phyloP scores from a whole-genome alignment of 2,797 vertebrate genomes.

The Apogon hyalosoma region DNA sequence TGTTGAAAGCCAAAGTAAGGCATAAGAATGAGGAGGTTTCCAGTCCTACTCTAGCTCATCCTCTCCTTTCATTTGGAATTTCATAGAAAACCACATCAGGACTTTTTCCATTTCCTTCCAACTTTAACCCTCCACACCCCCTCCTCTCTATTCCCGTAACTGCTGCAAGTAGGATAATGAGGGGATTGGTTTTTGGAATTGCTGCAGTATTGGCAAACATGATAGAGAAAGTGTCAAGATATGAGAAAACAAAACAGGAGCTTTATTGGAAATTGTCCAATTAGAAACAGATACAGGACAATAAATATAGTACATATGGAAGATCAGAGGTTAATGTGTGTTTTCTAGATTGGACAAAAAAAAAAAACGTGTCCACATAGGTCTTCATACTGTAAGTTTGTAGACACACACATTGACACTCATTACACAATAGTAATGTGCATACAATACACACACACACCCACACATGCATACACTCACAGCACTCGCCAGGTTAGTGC shows the following conservation, averaged over 20 bases:
- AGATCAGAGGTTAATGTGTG: slow-evolving; percentile 48
- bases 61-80: slow-evolving; percentile 46
- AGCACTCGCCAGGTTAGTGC: slow-evolving; percentile 69
- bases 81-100: slow-evolving; percentile 58
- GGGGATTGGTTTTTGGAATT: slow-evolving; percentile 61
- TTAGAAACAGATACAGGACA: slow-evolving; percentile 55
- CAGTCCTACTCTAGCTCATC: slow-evolving; percentile 32
- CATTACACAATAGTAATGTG: not conserved
- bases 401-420: slow-evolving; percentile 15
- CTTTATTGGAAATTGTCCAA: slow-evolving; percentile 45
- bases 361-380: slow-evolving; percentile 26
- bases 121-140: slow-evolving; percentile 54
- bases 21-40: slow-evolving; percentile 12
- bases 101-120: slow-evolving; percentile 59
- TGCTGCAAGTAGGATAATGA: slow-evolving; percentile 60
- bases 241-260: slow-evolving; percentile 51
- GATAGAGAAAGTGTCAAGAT: slow-evolving; percentile 59
- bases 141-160: slow-evolving; percentile 70
- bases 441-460: slow-evolving; percentile 21
- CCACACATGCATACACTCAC: slow-evolving; percentile 28
- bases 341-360: slow-evolving; percentile 41
- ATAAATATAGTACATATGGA: slow-evolving; percentile 34
- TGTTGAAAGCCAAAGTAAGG: slow-evolving; percentile 24
- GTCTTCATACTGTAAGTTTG: slow-evolving; percentile 35
- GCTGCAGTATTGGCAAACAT: slow-evolving; percentile 36